A percentile compares a stretch with the other conserved stretches of the same genome.
These are phyloP conservation scores for Paragorgia papillata DNA, from an alignment of 92 coral and sea anemone species.

Conservation along the genomic window DNA sequence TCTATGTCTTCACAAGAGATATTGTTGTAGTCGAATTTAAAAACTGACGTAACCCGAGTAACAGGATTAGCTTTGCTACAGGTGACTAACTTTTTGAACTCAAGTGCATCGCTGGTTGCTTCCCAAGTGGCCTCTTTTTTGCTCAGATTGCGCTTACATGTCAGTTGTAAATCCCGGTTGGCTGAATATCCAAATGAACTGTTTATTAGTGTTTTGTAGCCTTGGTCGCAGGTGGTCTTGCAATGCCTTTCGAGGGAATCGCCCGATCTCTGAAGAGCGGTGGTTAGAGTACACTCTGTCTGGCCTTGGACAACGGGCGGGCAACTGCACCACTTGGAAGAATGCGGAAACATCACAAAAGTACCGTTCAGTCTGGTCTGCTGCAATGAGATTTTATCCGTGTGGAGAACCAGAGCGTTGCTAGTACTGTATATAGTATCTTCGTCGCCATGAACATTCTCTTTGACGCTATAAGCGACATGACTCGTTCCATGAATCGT, in stretches of 20 bases:
- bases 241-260: constrained; percentile 12
- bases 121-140: not conserved
- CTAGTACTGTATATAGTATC: constrained; percentile 8
- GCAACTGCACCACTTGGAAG: constrained; percentile 11
- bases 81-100: not conserved
- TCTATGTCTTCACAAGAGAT: constrained; percentile 21
- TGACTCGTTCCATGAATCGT: not conserved
- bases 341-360: constrained; percentile 4
- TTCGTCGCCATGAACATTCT: not conserved
- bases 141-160: not conserved
- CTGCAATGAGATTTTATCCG: not conserved
- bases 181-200: too few species aligned
- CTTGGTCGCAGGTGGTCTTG: not conserved
- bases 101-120: not conserved
- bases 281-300: not conserved
- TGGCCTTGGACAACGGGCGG: constrained; percentile 7
- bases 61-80: not conserved
- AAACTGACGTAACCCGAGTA: not conserved
- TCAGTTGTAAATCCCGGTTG: not conserved
- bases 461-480: not conserved
- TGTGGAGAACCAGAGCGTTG: constrained; percentile 12
- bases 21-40: constrained; percentile 8
- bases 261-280: not conserved
- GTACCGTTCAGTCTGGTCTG: constrained; percentile 2
- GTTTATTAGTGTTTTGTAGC: too few species aligned